phyloP scores from a whole-genome alignment of 1,140 invertebrate species.

The Drosophila mayri region DNA sequence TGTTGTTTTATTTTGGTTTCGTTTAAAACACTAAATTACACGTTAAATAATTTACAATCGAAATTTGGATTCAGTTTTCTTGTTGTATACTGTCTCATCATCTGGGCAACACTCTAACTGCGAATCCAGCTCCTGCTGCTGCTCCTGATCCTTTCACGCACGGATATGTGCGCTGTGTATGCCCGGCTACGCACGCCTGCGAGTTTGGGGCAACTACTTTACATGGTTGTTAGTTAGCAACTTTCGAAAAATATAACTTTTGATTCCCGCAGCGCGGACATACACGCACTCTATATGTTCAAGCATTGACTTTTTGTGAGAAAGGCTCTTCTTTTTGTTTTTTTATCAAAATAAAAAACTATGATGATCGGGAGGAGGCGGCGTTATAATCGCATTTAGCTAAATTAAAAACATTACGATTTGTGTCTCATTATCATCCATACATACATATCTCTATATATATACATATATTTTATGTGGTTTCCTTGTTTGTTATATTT shows the following conservation, averaged over 20 bases:
- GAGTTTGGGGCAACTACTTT: constrained; percentile 23
- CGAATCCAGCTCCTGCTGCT: neutral
- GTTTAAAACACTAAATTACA: constrained; percentile 63
- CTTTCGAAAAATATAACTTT: constrained; percentile 54
- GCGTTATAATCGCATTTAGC: constrained; percentile 34
- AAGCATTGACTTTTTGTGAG: constrained; percentile 39
- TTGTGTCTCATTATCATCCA: constrained; percentile 52
- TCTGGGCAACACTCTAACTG: constrained; percentile 1
- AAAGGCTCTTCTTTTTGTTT: constrained; percentile 10
- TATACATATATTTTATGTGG: constrained; percentile 18
- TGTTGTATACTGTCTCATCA: constrained; percentile 38
- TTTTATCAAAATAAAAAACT: constrained; percentile 60
- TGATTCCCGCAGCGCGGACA: constrained; percentile 42
- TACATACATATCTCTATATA: constrained; percentile 52
- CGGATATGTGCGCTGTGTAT: constrained; percentile 39
- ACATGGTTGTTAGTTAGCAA: constrained; percentile 48
- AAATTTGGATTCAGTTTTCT: constrained; percentile 72
- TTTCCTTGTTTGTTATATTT: constrained; percentile 23
- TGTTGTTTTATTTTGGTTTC: constrained; percentile 63
- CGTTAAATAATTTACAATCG: constrained; percentile 74
- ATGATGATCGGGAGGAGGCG: constrained; percentile 36
- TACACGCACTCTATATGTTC: constrained; percentile 33
- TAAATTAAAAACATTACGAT: constrained; percentile 55
- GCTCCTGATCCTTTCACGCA: constrained; percentile 28
- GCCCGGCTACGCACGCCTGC: constrained; percentile 5